Conservation (phyloP, 1,140 invertebrate genomes). For the Drosophila mojavensis region DNA sequence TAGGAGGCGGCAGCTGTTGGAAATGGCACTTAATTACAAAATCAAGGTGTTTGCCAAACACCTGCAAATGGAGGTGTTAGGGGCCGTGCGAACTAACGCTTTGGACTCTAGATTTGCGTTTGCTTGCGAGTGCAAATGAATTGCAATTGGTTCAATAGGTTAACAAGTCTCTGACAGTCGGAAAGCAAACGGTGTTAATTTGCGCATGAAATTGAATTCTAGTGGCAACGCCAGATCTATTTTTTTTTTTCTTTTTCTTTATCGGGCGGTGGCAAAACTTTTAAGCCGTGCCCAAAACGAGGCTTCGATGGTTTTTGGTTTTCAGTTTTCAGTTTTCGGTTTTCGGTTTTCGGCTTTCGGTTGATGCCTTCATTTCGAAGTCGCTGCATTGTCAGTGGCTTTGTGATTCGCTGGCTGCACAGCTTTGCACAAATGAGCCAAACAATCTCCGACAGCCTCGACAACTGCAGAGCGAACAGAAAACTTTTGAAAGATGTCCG, state of each 20-base stretch:
- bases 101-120: neutral
- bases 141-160: conserved; percentile 25
- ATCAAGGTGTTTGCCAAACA: conserved; percentile 7
- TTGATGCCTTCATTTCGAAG: neutral
- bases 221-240: neutral
- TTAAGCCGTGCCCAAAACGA: neutral
- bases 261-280: conserved; percentile 5
- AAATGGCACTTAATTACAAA: conserved; percentile 61
- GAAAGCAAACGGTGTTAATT: conserved; percentile 38
- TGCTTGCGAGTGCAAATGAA: neutral
- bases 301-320: neutral
- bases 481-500: conserved; percentile 1
- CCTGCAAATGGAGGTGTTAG: neutral
- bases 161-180: neutral
- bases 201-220: conserved; percentile 69
- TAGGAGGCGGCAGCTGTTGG: neutral
- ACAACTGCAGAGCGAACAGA: conserved; percentile 1
- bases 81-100: no score
- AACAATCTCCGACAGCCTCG: conserved; percentile 2
- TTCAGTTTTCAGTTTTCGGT: conserved; percentile 1
- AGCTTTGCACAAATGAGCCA: conserved; percentile 21
- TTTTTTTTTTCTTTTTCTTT: no score
- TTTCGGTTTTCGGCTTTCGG: conserved; percentile 1
- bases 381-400: conserved; percentile 30
- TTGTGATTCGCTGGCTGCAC: conserved; percentile 11